Evolutionary conservation across 2,888 invertebrate species (phyloP).

Genomic region (Coenonympha glycerion): DNA sequence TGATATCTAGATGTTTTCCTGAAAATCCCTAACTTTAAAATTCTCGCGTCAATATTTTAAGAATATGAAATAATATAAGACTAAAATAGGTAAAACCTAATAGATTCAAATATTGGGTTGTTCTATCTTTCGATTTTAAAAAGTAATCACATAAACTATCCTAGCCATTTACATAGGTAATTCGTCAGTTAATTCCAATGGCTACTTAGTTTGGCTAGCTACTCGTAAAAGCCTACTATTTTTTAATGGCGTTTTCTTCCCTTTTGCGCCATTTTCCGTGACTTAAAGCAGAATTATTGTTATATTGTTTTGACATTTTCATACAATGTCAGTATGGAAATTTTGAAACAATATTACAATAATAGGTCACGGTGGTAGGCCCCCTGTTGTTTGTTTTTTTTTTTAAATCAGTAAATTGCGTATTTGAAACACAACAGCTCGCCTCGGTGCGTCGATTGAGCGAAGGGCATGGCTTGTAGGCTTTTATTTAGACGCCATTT

Average conservation of each 20-base stretch:
- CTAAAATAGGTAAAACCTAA: too few species aligned
- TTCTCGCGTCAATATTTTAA: too few species aligned
- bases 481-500: constrained; percentile 30
- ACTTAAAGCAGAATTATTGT: too few species aligned
- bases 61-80: too few species aligned
- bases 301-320: too few species aligned
- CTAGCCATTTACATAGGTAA: background rate
- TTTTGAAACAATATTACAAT: too few species aligned
- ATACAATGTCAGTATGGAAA: too few species aligned
- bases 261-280: constrained; percentile 63
- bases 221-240: constrained; percentile 57
- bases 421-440: constrained; percentile 71
- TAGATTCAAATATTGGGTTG: too few species aligned
- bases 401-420: constrained; percentile 74
- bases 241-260: constrained; percentile 53
- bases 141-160: background rate
- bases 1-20: too few species aligned
- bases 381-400: constrained; percentile 50
- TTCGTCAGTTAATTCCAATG: background rate
- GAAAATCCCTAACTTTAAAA: too few species aligned
- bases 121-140: too few species aligned
- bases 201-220: constrained; percentile 54
- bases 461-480: constrained; percentile 29
- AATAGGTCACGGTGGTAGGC: too few species aligned
- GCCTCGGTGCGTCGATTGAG: constrained; percentile 40